Percentiles rank a stretch among this genome's conserved stretches.
These are phyloP conservation scores for Monopis laevigella DNA, from an alignment of 2,888 invertebrate genomes.

Conservation along the genomic window DNA sequence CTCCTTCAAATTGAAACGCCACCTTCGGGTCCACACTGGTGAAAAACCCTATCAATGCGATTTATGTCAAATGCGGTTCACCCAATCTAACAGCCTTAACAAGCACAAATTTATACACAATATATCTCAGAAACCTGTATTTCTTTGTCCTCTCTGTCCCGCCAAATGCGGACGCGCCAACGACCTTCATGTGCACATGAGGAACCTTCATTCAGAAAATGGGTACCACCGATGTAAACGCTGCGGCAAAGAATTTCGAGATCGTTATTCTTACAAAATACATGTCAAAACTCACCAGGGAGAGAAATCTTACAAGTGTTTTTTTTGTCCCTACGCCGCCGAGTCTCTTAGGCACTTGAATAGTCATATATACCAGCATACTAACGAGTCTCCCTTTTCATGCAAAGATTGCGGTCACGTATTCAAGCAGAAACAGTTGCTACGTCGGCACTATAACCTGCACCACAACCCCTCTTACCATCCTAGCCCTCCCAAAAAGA, in stretches of 20 bases:
- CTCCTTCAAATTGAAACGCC: too few species aligned
- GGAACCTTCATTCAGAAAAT: slow-evolving; percentile 94
- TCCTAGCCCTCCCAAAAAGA: slow-evolving; percentile 88
- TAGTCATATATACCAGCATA: slow-evolving; percentile 94
- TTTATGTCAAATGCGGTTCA: slow-evolving; percentile 88
- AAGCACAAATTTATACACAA: slow-evolving; percentile 91
- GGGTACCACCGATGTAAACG: slow-evolving; percentile 91
- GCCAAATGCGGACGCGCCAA: slow-evolving; percentile 97
- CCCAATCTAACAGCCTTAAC: slow-evolving; percentile 96
- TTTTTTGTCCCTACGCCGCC: slow-evolving; percentile 93
- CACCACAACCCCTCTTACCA: slow-evolving; percentile 93
- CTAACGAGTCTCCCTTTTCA: slow-evolving; percentile 91
- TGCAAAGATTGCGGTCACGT: slow-evolving; percentile 89
- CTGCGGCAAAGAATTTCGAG: slow-evolving; percentile 92
- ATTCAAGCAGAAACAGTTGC: slow-evolving; percentile 87
- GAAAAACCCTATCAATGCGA: slow-evolving; percentile 91
- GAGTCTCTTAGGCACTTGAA: slow-evolving; percentile 92
- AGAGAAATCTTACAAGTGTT: slow-evolving; percentile 96
- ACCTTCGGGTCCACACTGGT: slow-evolving; percentile 91
- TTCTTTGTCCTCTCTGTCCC: slow-evolving; percentile 94
- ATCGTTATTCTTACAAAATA: slow-evolving; percentile 84
- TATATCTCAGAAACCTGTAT: slow-evolving; percentile 83
- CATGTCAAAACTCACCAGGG: slow-evolving; percentile 86
- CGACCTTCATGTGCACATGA: slow-evolving; percentile 94
- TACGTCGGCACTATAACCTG: slow-evolving; percentile 90